Evolutionary conservation across 2,797 vertebrate genomes (phyloP).

Genomic region (Salarias fasciatus): DNA sequence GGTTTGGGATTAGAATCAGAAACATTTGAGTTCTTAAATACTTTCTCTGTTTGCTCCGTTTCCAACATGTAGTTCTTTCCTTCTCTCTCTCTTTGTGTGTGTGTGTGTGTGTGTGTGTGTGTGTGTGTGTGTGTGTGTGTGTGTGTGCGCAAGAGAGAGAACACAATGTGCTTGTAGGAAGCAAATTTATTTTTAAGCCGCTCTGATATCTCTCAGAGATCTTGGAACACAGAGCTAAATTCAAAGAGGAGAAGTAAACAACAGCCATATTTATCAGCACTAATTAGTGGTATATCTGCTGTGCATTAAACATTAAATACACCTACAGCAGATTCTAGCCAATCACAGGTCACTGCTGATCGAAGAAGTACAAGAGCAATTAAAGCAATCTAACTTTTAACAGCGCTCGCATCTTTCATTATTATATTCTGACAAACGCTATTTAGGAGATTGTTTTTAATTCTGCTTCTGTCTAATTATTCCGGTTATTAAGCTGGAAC

Average conservation of each 20-base stretch:
- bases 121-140: not conserved
- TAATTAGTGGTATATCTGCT: not conserved
- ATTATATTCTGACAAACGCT: constrained; percentile 4
- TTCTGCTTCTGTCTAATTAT: too few relatives aligned
- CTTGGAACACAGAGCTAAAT: constrained; percentile 19
- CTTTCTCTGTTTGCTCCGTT: constrained; percentile 26
- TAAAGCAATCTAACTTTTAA: not conserved
- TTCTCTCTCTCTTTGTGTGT: not conserved
- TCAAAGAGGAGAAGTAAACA: constrained; percentile 18
- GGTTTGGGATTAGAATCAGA: constrained; percentile 49
- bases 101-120: constrained; percentile 4
- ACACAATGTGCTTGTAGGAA: constrained; percentile 18
- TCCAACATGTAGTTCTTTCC: not conserved
- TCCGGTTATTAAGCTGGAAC: not conserved
- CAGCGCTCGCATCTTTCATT: not conserved
- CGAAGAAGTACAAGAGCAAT: not conserved
- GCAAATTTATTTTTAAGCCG: constrained; percentile 25
- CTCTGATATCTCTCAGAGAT: constrained; percentile 18
- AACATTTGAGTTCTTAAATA: constrained; percentile 49
- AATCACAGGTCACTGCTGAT: not conserved
- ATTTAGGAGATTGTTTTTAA: not conserved
- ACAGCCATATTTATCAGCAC: constrained; percentile 8
- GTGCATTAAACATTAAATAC: constrained; percentile 9
- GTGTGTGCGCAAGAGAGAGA: constrained; percentile 1
- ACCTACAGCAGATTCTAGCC: constrained; percentile 5